Percentiles rank a stretch among this genome's conserved stretches.
These are phyloP conservation scores for Brachypodius melanocephalos DNA, from an alignment of 2,113 vertebrate genomes.

Conservation along the genomic window DNA sequence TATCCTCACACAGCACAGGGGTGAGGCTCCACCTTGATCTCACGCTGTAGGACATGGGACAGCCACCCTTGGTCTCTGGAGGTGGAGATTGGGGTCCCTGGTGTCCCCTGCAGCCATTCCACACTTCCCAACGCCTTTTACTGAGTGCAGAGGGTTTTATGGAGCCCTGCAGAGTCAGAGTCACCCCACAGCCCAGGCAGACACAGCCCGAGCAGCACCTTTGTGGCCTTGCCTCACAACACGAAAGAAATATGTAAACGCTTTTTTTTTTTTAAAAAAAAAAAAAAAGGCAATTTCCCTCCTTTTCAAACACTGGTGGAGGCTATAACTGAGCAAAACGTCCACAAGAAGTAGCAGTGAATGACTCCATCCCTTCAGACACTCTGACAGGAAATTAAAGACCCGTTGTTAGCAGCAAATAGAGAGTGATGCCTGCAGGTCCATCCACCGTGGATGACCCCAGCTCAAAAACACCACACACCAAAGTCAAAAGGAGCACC, in stretches of 20 bases:
- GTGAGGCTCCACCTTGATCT: background rate
- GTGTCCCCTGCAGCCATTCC: background rate
- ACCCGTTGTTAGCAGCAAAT: background rate
- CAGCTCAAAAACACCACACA: background rate
- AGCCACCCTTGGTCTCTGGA: background rate
- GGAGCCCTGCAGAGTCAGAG: background rate
- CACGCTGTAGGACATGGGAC: fast-evolving
- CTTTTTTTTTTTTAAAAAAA: background rate
- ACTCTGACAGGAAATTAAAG: background rate
- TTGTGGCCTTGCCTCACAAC: background rate
- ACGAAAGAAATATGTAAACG: background rate
- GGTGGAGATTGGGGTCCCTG: background rate
- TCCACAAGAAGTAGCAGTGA: background rate
- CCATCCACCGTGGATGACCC: background rate
- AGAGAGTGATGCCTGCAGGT: background rate
- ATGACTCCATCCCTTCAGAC: background rate
- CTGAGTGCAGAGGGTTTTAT: background rate
- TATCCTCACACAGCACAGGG: background rate
- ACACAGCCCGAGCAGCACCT: background rate
- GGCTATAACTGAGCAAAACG: background rate
- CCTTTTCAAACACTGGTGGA: background rate
- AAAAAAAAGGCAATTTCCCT: background rate
- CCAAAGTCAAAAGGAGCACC: background rate
- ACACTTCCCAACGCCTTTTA: background rate
- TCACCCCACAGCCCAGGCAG: background rate